A percentile compares a stretch with the other conserved stretches of the same genome.
These are phyloP conservation scores for Aradophagus sp. DNA, from an alignment of 1,140 invertebrate genomes.

Conservation along the genomic window DNA sequence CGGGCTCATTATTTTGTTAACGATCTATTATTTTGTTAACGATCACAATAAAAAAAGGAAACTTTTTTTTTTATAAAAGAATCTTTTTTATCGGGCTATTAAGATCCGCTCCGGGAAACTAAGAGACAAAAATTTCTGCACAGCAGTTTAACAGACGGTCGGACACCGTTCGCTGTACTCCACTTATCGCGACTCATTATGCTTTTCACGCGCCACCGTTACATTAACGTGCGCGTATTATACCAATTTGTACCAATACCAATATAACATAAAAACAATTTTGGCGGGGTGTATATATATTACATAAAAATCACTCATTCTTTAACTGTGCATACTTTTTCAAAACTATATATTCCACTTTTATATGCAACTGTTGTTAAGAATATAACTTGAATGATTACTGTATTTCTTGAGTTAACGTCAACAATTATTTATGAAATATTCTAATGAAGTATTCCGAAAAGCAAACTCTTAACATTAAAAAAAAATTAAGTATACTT, in stretches of 20 bases:
- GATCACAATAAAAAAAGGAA: too few relatives aligned
- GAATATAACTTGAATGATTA: conserved; percentile 46
- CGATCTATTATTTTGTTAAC: too few relatives aligned
- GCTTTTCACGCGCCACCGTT: conserved; percentile 48
- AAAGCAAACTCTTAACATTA: too few relatives aligned
- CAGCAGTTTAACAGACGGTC: conserved; percentile 27
- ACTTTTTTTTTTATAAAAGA: too few relatives aligned
- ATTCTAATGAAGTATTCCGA: conserved; percentile 18
- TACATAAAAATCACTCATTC: conserved; percentile 51
- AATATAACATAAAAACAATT: conserved; percentile 46
- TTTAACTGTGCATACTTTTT: conserved; percentile 40
- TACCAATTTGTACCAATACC: conserved; percentile 53
- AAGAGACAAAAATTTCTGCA: conserved; percentile 21
- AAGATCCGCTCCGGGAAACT: conserved; percentile 29
- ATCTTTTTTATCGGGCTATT: too few relatives aligned
- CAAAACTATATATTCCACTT: conserved; percentile 40
- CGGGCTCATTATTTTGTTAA: too few relatives aligned
- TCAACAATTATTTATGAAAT: conserved; percentile 19
- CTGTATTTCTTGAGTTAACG: conserved; percentile 38
- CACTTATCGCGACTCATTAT: conserved; percentile 48
- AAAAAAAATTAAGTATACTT: too few relatives aligned
- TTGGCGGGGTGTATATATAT: conserved; percentile 30
- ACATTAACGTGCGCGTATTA: conserved; percentile 39
- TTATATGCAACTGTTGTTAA: conserved; percentile 48
- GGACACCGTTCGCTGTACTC: conserved; percentile 32